A percentile compares a stretch with the other conserved stretches of the same genome.
These are phyloP conservation scores for Copidosoma aretas DNA, from an alignment of 2,888 invertebrate species.

Conservation along the genomic window DNA sequence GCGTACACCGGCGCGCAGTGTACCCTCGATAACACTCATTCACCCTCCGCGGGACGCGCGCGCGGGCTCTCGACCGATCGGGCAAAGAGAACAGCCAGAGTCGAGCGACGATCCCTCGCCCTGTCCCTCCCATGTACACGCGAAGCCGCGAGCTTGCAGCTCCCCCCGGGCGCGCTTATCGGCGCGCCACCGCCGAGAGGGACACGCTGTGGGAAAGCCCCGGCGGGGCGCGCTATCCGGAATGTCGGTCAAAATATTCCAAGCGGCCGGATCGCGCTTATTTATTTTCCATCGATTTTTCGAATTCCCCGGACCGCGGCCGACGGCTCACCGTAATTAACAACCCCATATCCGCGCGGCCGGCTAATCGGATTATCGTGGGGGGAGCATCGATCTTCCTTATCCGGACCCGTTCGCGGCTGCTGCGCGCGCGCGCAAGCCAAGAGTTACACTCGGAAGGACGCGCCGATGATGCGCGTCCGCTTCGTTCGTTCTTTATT, in stretches of 20 bases:
- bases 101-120: too few relatives aligned
- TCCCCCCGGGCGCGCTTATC: background rate
- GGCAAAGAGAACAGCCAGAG: too few relatives aligned
- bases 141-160: too few relatives aligned
- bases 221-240: conserved; percentile 19
- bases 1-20: too few relatives aligned
- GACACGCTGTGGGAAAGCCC: too few relatives aligned
- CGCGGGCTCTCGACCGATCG: too few relatives aligned
- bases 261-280: conserved; percentile 1
- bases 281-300: background rate
- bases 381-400: conserved; percentile 35
- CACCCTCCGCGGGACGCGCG: too few relatives aligned
- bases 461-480: too few relatives aligned
- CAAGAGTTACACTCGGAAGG: background rate
- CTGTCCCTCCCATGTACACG: too few relatives aligned
- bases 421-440: background rate
- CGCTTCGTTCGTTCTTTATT: too few relatives aligned
- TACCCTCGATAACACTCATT: too few relatives aligned
- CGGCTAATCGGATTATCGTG: conserved; percentile 34
- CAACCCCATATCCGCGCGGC: conserved; percentile 11
- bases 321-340: conserved; percentile 28
- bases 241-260: conserved; percentile 38
- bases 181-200: background rate
- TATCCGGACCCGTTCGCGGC: conserved; percentile 23
- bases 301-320: conserved; percentile 22